phyloP scores from a whole-genome alignment of 1,140 invertebrate genomes.

The Steinernema khuongi region DNA sequence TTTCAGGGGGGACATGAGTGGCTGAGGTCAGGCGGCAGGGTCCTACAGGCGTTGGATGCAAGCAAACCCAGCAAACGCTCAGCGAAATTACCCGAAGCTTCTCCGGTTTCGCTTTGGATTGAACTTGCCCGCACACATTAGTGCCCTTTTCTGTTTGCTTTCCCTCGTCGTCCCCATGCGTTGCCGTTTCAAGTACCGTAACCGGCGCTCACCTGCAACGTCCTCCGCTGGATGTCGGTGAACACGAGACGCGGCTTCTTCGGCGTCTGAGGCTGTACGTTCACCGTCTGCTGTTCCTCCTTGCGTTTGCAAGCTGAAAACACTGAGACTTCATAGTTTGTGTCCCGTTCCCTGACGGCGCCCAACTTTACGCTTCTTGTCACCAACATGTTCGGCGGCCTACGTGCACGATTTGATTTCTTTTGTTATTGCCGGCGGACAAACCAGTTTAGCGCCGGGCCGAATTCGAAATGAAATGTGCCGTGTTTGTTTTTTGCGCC shows the following conservation, averaged over 20 bases:
- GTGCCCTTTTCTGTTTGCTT: not conserved
- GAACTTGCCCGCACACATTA: not conserved
- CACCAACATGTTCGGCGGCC: not conserved
- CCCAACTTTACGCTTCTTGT: not conserved
- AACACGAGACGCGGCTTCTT: slow-evolving; percentile 99
- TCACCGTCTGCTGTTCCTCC: slow-evolving; percentile 71
- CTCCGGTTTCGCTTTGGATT: not conserved
- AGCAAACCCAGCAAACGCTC: no score
- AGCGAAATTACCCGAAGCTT: not conserved
- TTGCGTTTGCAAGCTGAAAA: slow-evolving; percentile 87
- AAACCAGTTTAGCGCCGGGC: slow-evolving; percentile 7
- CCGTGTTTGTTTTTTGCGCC: slow-evolving; percentile 2
- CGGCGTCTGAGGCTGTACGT: slow-evolving; percentile 61
- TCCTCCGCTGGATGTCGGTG: slow-evolving; percentile 98
- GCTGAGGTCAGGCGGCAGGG: no score
- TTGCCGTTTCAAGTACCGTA: not conserved
- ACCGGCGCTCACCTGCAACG: slow-evolving; percentile 80
- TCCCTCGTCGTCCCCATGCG: not conserved
- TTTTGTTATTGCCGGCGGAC: not conserved
- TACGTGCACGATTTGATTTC: not conserved
- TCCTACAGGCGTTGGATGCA: no score
- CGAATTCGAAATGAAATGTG: not conserved
- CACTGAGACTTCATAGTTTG: slow-evolving; percentile 8
- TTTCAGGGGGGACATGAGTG: no score
- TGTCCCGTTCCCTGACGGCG: not conserved